Evolutionary conservation across 2,888 invertebrate species (phyloP).

Genomic region (Chrysopilus asiliformis): DNA sequence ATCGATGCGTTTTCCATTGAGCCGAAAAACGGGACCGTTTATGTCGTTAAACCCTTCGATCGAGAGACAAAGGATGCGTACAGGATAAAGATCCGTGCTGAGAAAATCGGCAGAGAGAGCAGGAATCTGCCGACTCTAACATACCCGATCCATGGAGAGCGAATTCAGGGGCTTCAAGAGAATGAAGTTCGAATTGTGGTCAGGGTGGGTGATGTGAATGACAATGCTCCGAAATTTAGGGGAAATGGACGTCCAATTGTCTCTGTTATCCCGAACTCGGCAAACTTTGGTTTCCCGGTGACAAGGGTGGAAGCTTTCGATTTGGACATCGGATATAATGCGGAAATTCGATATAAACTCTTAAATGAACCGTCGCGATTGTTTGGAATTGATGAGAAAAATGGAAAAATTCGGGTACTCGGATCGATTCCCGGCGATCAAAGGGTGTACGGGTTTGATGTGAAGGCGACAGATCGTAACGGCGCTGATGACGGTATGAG

Average conservation of each 20-base stretch:
- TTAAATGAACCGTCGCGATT: constrained; percentile 60
- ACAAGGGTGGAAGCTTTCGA: constrained; percentile 64
- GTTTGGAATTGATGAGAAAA: constrained; percentile 63
- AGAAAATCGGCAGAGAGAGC: constrained; percentile 43
- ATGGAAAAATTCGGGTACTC: constrained; percentile 62
- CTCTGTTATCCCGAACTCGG: constrained; percentile 68
- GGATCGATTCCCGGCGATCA: constrained; percentile 58
- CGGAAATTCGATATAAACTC: constrained; percentile 68
- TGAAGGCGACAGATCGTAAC: constrained; percentile 69
- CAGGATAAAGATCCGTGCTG: constrained; percentile 38
- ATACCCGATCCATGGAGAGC: constrained; percentile 61
- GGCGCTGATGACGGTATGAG: constrained; percentile 74
- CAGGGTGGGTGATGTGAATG: constrained; percentile 66
- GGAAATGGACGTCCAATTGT: constrained; percentile 64
- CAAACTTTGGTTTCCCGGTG: constrained; percentile 69
- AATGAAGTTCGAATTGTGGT: constrained; percentile 72
- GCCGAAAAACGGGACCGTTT: constrained; percentile 60
- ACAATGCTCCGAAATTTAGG: constrained; percentile 66
- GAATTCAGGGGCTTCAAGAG: constrained; percentile 53
- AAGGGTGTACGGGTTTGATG: constrained; percentile 71
- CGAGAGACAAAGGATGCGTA: constrained; percentile 56
- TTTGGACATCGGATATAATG: constrained; percentile 59
- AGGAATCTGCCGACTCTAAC: constrained; percentile 60
- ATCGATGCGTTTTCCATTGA: constrained; percentile 59
- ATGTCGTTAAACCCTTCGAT: constrained; percentile 59